Percentiles rank a stretch among this genome's conserved stretches.
These are phyloP conservation scores for Amphiprion clarkii DNA, from an alignment of 2,797 vertebrate genomes.

Conservation along the genomic window DNA sequence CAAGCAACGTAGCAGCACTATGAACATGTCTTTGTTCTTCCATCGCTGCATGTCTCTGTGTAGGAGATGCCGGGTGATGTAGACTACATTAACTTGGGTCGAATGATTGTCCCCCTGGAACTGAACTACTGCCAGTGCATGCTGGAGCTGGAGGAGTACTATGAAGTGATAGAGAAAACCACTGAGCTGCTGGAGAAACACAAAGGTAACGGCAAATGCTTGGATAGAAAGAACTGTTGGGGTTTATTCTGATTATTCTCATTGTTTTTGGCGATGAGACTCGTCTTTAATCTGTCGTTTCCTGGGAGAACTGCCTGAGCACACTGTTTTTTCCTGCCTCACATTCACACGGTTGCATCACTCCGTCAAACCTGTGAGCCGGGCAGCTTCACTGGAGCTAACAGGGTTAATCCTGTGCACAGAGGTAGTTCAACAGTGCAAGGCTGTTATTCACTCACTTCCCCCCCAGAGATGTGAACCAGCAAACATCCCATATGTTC, in stretches of 20 bases:
- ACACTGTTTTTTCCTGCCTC: not conserved
- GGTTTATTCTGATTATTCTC: not conserved
- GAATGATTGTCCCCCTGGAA: slow-evolving; percentile 85
- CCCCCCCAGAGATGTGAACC: slow-evolving; percentile 25
- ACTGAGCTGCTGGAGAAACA: slow-evolving; percentile 85
- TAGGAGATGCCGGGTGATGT: slow-evolving; percentile 87
- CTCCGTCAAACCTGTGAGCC: slow-evolving; percentile 5
- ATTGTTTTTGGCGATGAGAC: slow-evolving; percentile 10
- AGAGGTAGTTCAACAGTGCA: slow-evolving; percentile 35
- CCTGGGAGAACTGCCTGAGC: not conserved
- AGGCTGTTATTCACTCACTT: slow-evolving; percentile 19
- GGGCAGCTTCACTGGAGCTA: slow-evolving; percentile 13
- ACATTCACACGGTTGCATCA: slow-evolving; percentile 23
- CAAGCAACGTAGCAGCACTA: slow-evolving; percentile 4
- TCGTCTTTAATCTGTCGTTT: slow-evolving; percentile 5
- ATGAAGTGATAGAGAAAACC: slow-evolving; percentile 86
- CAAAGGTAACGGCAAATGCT: slow-evolving; percentile 76
- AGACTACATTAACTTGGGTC: slow-evolving; percentile 85
- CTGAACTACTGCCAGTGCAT: slow-evolving; percentile 90
- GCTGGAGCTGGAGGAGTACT: slow-evolving; percentile 87
- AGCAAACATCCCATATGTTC: slow-evolving; percentile 17
- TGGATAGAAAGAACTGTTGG: not conserved
- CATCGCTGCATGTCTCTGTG: slow-evolving; percentile 41
- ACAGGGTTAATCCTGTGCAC: slow-evolving; percentile 24
- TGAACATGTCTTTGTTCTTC: slow-evolving; percentile 27